Evolutionary conservation across 2,888 invertebrate genomes (phyloP).

Genomic region (Linyphia triangularis): DNA sequence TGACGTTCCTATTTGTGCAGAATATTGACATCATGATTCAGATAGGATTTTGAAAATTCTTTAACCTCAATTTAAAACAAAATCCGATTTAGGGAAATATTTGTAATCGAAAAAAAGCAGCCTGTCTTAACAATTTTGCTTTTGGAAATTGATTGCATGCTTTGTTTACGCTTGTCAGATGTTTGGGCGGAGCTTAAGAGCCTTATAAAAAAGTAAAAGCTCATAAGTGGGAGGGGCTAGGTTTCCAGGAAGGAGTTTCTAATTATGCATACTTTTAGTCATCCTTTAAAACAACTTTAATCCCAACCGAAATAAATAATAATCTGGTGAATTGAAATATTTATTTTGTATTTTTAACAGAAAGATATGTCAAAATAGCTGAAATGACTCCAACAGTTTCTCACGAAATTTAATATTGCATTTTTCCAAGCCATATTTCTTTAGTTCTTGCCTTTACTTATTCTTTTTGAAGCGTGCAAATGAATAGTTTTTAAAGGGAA

Average conservation of each 20-base stretch:
- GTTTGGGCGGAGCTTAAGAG: conserved; percentile 62
- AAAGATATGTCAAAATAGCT: not conserved
- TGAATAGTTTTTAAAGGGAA: conserved; percentile 1
- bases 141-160: conserved; percentile 44
- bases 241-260: conserved; percentile 30
- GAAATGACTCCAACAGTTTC: not conserved
- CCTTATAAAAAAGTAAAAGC: conserved; percentile 15
- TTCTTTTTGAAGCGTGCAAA: not conserved
- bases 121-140: not conserved
- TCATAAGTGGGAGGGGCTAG: conserved; percentile 46
- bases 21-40: conserved; percentile 6
- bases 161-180: conserved; percentile 75
- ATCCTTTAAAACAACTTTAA: not conserved
- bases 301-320: not conserved
- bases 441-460: not conserved
- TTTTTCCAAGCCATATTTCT: not conserved
- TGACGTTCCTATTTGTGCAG: conserved; percentile 23
- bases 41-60: not conserved
- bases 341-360: not conserved
- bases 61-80: not conserved
- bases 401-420: not conserved
- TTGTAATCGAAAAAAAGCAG: not conserved
- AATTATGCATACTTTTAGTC: conserved; percentile 24
- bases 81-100: not conserved
- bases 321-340: not conserved